Evolutionary conservation across 2,888 invertebrate genomes (phyloP).

Genomic region (Tipula lateralis): DNA sequence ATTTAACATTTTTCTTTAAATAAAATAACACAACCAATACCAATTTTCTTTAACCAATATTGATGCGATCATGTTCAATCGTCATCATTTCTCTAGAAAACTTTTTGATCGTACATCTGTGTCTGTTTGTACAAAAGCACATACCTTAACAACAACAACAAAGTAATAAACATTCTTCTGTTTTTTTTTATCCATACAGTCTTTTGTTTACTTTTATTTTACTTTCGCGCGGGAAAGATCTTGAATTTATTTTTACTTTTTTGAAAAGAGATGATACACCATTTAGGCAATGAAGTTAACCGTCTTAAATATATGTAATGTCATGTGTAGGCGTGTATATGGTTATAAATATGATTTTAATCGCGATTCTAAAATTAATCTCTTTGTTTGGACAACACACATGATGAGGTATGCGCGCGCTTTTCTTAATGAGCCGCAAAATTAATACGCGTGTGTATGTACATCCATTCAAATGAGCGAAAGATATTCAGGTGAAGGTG

Average conservation of each 20-base stretch:
- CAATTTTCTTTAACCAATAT: not conserved
- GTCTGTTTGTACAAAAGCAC: not conserved
- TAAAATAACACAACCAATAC: not conserved
- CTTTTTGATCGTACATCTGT: not conserved
- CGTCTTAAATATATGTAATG: not conserved
- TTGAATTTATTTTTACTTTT: not conserved
- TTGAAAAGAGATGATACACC: constrained; percentile 4
- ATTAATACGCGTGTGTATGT: not conserved
- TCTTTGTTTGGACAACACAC: not conserved
- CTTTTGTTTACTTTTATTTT: not conserved
- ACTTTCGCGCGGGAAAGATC: constrained; percentile 11
- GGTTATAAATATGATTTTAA: not conserved
- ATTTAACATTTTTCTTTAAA: not conserved
- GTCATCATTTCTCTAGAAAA: not conserved
- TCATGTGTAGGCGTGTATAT: not conserved
- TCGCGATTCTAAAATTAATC: not conserved
- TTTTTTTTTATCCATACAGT: not conserved
- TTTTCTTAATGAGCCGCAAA: not conserved
- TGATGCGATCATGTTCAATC: not conserved
- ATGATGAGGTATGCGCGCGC: not conserved
- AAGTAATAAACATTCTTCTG: not conserved
- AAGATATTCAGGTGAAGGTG: not conserved
- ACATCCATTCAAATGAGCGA: not conserved
- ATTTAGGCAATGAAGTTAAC: not conserved
- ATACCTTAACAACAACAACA: not conserved